Base-by-base conservation (phyloP, 2,888 invertebrate species). In the Silvanus unidentatus region DNA sequence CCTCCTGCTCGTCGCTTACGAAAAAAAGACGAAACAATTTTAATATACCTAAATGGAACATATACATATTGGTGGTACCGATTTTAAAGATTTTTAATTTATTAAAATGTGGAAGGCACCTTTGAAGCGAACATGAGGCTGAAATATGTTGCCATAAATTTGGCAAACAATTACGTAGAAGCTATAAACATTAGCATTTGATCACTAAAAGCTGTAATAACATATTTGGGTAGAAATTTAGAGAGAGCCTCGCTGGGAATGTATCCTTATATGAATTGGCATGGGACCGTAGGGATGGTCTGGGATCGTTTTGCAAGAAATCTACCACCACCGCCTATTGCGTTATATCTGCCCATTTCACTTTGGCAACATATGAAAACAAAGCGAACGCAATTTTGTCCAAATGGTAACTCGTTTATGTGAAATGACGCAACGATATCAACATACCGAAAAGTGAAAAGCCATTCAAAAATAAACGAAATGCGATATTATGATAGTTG, bases 341-440 rank as follows among this genome's bases (percentile, higher is more conserved):
- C 43, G 45, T 45, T 52, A 53, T 53, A 49, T 49, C 42, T 43
- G 45, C 39, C 49, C 45, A 49, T 52, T 51, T 49, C 45, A 45
- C 40, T 43, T 28, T 39, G 48, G 45, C 29, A 52, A 52, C 49
- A 50, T 50, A 50, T 47, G 54, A 48, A 50, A 54, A 52, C 54
- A 54, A 50, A 54, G 54, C 52, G 47, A 48, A 52, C 47, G 52
- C 54, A 54, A 54, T 54, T 52, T 52, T 43, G 48, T 39, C 45
- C 40, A 40, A 54, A 54, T 43, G 39, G 49, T 45, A 42, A 49
- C 52, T 50, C 52, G 52, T 54, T 52, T 52, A 50, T 42, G 45
- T 49, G 42, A 52, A 53, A 43, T 45, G 42, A 29, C 34, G 35
- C 22, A 37, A 41, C 37, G 34, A 41, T 42, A 22, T 22, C 22